Conservation (phyloP, 2,888 invertebrate species). For the Diarsia rubi region DNA sequence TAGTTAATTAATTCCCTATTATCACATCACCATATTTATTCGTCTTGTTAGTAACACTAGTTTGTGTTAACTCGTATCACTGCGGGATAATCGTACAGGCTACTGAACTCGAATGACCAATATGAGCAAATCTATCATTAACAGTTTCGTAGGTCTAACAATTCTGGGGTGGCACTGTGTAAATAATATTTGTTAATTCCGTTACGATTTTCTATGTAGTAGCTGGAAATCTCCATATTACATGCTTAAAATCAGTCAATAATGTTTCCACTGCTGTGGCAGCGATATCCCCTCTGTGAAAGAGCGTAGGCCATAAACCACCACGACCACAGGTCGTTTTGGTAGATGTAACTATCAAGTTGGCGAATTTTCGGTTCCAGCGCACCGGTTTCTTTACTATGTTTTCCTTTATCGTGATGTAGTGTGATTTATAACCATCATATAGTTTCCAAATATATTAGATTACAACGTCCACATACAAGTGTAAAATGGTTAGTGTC, state of each 20-base stretch:
- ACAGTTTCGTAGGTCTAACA: not conserved
- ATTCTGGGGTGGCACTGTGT: not conserved
- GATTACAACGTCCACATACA: not conserved
- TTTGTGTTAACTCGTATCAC: not conserved
- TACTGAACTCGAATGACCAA: not conserved
- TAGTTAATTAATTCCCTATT: constrained; percentile 25
- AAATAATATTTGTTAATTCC: not conserved
- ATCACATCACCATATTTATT: constrained; percentile 12
- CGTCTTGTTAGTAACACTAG: constrained; percentile 1
- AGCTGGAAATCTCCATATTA: not conserved
- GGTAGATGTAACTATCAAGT: not conserved
- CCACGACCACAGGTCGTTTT: not conserved
- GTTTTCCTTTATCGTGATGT: not conserved
- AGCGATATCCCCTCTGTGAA: not conserved
- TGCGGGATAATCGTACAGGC: not conserved
- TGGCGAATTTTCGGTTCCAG: not conserved
- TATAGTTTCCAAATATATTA: not conserved
- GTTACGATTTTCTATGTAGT: not conserved
- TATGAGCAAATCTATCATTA: not conserved
- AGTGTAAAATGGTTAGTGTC: constrained; percentile 38
- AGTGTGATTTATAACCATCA: not conserved
- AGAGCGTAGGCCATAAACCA: not conserved
- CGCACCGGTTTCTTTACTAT: not conserved
- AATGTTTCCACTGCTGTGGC: not conserved
- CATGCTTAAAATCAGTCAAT: not conserved